A percentile compares a stretch with the other conserved stretches of the same genome.
These are phyloP conservation scores for Brachypteracias leptosomus DNA, from an alignment of 2,113 vertebrate genomes.

Conservation along the genomic window DNA sequence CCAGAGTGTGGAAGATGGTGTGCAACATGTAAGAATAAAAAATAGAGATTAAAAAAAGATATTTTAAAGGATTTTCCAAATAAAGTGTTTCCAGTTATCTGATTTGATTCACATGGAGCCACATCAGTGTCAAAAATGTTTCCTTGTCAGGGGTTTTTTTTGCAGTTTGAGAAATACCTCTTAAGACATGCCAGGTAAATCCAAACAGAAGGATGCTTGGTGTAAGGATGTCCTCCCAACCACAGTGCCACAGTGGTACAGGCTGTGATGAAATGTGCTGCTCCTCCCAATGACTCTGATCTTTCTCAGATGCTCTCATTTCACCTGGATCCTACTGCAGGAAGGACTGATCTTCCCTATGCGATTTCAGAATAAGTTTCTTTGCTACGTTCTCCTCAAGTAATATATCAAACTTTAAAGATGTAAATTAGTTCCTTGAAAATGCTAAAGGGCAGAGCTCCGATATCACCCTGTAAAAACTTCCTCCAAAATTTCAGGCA, in stretches of 20 bases:
- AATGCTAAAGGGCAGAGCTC: not conserved
- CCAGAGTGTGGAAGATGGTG: not conserved
- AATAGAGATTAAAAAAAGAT: not conserved
- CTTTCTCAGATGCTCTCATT: not conserved
- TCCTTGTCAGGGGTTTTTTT: not conserved
- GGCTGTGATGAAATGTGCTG: not conserved
- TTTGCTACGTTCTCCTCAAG: not conserved
- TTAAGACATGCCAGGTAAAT: slow-evolving; percentile 38
- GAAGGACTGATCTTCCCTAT: not conserved
- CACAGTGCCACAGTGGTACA: not conserved
- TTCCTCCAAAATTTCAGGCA: not conserved
- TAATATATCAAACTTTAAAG: not conserved
- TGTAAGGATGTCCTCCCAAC: not conserved
- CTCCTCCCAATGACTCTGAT: not conserved
- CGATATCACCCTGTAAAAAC: not conserved
- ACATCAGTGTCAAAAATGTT: slow-evolving; percentile 6
- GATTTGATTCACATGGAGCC: slow-evolving; percentile 42
- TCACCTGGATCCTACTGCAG: not conserved
- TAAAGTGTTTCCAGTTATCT: slow-evolving; percentile 52
- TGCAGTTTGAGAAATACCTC: not conserved
- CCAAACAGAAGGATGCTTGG: not conserved
- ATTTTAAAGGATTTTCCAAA: slow-evolving; percentile 39
- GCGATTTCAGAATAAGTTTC: not conserved
- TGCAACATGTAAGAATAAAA: not conserved
- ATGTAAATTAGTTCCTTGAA: not conserved